These are phyloP conservation scores for Euphysa ruthae DNA, from an alignment of 30 jellyfish, hydroid and myxozoan genomes.

Conservation along the genomic window DNA sequence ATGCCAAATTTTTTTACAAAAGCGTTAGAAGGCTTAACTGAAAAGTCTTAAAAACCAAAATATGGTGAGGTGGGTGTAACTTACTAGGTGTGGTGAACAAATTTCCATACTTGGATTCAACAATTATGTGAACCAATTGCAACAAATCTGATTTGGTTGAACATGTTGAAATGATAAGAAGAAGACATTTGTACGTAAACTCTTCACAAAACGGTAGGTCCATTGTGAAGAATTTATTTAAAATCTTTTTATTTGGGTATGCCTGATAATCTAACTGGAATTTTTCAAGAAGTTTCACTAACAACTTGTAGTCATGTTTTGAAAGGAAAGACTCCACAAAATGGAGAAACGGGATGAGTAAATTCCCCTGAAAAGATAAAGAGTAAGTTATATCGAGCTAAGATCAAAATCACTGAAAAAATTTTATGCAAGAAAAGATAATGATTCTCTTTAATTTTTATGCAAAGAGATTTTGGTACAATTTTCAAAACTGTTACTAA, in stretches of 20 bases:
- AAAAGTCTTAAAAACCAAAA: too few species aligned
- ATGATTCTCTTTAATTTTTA: too few species aligned
- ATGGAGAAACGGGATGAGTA: background rate
- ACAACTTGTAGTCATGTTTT: background rate
- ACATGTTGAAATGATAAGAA: background rate
- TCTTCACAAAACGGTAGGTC: too few species aligned
- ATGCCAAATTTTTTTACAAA: too few species aligned
- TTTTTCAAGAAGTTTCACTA: background rate
- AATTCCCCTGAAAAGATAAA: background rate
- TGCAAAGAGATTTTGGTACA: too few species aligned
- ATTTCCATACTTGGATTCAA: conserved; percentile 26
- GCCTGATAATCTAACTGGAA: conserved; percentile 8
- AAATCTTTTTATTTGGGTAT: background rate
- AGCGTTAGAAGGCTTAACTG: too few species aligned
- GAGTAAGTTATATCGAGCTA: too few species aligned
- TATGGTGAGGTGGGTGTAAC: background rate
- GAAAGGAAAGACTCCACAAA: conserved; percentile 2
- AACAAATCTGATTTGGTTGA: background rate
- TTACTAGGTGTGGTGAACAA: conserved; percentile 11
- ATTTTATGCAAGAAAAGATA: too few species aligned
- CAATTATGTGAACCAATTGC: background rate
- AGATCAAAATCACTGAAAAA: too few species aligned
- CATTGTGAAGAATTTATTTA: background rate
- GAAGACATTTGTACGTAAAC: conserved; percentile 12
- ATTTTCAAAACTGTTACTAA: too few species aligned